These are phyloP conservation scores for Sebastes nivosus DNA, from an alignment of 2,797 vertebrate genomes.

Conservation along the genomic window DNA sequence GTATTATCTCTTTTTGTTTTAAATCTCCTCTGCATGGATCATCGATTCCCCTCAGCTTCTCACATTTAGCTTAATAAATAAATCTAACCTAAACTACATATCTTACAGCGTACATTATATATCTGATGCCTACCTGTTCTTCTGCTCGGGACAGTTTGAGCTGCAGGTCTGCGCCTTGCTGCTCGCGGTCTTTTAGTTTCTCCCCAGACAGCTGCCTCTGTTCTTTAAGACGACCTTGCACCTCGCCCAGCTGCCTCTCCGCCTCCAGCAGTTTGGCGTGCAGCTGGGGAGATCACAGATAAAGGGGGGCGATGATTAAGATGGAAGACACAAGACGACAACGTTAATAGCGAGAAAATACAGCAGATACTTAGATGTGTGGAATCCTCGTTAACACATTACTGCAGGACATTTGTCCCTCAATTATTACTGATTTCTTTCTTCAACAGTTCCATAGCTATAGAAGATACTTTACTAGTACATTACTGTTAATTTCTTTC, in stretches of 20 bases:
- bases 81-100: background rate
- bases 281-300: conserved; percentile 80
- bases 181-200: conserved; percentile 96
- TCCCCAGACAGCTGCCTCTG: conserved; percentile 97
- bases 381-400: background rate
- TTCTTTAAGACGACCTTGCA: conserved; percentile 94
- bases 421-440: background rate
- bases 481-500: background rate
- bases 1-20: background rate
- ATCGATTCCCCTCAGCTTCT: background rate
- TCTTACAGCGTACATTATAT: background rate
- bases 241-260: conserved; percentile 93
- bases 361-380: background rate
- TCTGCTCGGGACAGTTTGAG: conserved; percentile 94
- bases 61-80: background rate
- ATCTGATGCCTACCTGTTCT: conserved; percentile 87
- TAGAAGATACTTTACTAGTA: background rate
- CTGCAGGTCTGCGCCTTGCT: conserved; percentile 93
- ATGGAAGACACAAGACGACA: background rate
- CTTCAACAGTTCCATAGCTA: background rate
- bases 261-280: conserved; percentile 94
- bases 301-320: background rate
- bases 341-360: background rate
- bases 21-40: background rate
- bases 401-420: background rate